phyloP scores from a whole-genome alignment of 2,888 invertebrate species.

The Anagyrus pseudococci region DNA sequence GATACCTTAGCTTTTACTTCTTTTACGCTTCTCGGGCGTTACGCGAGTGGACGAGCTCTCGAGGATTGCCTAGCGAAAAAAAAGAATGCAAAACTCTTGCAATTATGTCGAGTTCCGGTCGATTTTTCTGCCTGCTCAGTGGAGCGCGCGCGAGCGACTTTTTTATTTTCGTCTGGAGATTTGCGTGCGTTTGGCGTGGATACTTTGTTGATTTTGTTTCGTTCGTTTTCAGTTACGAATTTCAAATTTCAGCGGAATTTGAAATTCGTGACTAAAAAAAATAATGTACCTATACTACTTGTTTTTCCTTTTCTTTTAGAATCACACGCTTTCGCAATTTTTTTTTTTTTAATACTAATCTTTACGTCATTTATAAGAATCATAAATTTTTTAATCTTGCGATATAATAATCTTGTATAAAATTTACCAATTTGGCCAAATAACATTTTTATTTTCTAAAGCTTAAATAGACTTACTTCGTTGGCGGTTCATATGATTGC shows the following conservation, averaged over 20 bases:
- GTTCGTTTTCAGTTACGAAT: background rate
- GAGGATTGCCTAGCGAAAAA: constrained; percentile 5
- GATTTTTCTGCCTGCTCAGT: background rate
- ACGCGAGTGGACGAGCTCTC: background rate
- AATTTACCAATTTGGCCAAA: too few species aligned
- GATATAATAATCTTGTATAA: background rate
- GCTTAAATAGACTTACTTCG: background rate
- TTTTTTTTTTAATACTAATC: background rate
- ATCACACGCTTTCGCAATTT: too few species aligned
- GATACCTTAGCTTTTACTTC: constrained; percentile 20
- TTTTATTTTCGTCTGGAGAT: background rate
- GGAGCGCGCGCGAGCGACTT: background rate
- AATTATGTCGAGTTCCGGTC: constrained; percentile 27
- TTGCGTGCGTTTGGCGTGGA: background rate
- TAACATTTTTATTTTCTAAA: too few species aligned
- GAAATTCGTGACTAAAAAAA: too few species aligned
- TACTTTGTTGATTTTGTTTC: background rate
- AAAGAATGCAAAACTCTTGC: constrained; percentile 3
- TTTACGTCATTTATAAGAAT: background rate
- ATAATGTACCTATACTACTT: too few species aligned
- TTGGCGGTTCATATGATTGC: background rate
- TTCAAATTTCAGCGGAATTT: too few species aligned
- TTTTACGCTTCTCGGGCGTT: background rate
- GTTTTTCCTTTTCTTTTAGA: too few species aligned
- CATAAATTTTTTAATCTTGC: background rate